phyloP scores from a whole-genome alignment of 1,140 invertebrate genomes.

The Aphis craccivora region DNA sequence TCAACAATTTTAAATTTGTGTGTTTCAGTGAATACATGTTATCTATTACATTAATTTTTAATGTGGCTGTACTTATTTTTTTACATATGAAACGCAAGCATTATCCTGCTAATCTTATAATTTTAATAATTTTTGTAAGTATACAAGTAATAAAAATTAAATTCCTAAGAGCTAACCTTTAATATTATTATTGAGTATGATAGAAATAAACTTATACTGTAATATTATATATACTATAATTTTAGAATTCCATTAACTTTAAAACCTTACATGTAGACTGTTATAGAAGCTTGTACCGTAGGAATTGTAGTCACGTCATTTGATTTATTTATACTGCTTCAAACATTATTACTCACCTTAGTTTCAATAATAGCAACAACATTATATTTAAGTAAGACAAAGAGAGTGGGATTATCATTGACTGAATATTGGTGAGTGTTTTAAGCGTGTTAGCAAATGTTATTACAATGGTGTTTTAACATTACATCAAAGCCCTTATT shows the following conservation, averaged over 20 bases:
- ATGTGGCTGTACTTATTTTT: constrained; percentile 43
- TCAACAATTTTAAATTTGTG: neutral
- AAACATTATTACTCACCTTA: constrained; percentile 51
- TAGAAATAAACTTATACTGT: neutral
- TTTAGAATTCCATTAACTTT: constrained; percentile 1
- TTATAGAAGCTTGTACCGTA: constrained; percentile 47
- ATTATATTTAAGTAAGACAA: constrained; percentile 16
- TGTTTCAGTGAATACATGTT: constrained; percentile 51
- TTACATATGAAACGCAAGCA: constrained; percentile 54
- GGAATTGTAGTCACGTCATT: constrained; percentile 53
- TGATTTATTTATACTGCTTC: constrained; percentile 42
- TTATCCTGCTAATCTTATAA: constrained; percentile 35
- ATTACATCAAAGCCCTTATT: neutral
- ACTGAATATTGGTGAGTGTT: constrained; percentile 47
- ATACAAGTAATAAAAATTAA: neutral
- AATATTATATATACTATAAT: neutral
- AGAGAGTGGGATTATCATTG: constrained; percentile 8
- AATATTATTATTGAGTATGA: neutral
- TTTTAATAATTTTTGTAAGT: constrained; percentile 56
- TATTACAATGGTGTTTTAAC: neutral
- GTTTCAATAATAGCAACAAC: constrained; percentile 20
- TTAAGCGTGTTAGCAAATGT: neutral
- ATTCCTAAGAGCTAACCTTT: neutral
- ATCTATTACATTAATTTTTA: constrained; percentile 49
- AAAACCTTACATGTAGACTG: constrained; percentile 26